Evolutionary conservation across 2,797 vertebrate genomes (phyloP).

Genomic region (Pyrocephalus nanus): DNA sequence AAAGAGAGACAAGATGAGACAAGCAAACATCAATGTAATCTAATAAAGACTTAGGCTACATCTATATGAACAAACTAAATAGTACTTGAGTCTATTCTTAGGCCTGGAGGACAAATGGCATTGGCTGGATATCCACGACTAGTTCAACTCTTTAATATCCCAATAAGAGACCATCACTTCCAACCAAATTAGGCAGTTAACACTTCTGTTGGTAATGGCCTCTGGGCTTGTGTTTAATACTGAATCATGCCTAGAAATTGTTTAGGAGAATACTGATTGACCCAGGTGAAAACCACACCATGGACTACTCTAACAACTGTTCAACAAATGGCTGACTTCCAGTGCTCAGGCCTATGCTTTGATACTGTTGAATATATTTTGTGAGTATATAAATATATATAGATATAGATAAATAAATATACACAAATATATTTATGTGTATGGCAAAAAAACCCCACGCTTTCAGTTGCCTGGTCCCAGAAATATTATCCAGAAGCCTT

Average conservation of each 20-base stretch:
- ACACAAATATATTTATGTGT: background rate
- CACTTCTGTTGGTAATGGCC: background rate
- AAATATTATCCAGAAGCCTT: background rate
- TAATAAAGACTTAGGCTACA: background rate
- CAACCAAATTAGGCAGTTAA: background rate
- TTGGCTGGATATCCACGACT: background rate
- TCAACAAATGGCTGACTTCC: background rate
- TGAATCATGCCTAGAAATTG: background rate
- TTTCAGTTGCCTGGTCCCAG: background rate
- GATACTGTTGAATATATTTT: background rate
- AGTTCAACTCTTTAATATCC: background rate
- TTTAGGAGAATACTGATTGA: background rate
- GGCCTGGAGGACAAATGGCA: background rate
- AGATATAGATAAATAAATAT: background rate
- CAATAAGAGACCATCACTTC: background rate
- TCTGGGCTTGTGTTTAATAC: background rate
- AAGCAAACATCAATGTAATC: too few species aligned
- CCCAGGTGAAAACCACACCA: background rate
- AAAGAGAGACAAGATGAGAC: accelerated
- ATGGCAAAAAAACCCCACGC: accelerated
- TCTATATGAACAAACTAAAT: background rate
- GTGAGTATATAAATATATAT: background rate
- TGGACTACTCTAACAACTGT: background rate
- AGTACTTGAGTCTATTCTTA: background rate
- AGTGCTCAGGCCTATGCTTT: background rate